A percentile compares a stretch with the other conserved stretches of the same genome.
phyloP scores from a whole-genome alignment of 2,797 vertebrate genomes.

The Orestias chungarensis region DNA sequence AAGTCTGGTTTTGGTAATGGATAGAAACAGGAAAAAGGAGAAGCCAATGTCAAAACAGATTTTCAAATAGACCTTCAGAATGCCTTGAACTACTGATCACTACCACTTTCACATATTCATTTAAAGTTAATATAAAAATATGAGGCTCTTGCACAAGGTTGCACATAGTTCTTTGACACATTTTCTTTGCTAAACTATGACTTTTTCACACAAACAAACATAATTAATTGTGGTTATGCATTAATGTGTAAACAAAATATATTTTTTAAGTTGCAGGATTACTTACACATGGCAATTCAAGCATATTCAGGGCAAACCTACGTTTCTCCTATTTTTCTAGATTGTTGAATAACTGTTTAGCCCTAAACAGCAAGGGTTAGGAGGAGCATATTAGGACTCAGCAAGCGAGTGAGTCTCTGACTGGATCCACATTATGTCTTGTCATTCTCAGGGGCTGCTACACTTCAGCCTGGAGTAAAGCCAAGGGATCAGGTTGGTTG shows the following conservation, averaged over 20 bases:
- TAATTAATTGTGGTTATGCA: not conserved
- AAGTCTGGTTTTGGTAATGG: not conserved
- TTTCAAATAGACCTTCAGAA: not conserved
- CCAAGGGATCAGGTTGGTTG: slow-evolving; percentile 26
- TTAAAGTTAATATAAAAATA: not conserved
- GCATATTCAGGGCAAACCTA: not conserved
- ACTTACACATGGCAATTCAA: not conserved
- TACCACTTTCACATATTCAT: not conserved
- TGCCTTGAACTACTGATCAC: not conserved
- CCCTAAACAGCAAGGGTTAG: slow-evolving; percentile 24
- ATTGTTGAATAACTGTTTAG: slow-evolving; percentile 8
- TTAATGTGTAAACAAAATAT: no score
- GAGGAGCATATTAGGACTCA: slow-evolving; percentile 39
- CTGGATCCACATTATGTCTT: slow-evolving; percentile 36
- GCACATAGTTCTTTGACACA: not conserved
- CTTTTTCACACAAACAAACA: not conserved
- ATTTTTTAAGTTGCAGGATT: not conserved
- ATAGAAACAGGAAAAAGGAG: not conserved
- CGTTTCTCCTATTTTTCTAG: not conserved
- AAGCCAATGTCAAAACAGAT: not conserved
- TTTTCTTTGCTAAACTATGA: not conserved
- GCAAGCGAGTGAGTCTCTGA: slow-evolving; percentile 43
- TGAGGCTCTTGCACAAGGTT: not conserved
- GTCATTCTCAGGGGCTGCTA: slow-evolving; percentile 37
- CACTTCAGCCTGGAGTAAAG: slow-evolving; percentile 28